These are phyloP conservation scores for Pogonomyrmex barbatus DNA, from an alignment of 1,140 invertebrate species.

Conservation along the genomic window DNA sequence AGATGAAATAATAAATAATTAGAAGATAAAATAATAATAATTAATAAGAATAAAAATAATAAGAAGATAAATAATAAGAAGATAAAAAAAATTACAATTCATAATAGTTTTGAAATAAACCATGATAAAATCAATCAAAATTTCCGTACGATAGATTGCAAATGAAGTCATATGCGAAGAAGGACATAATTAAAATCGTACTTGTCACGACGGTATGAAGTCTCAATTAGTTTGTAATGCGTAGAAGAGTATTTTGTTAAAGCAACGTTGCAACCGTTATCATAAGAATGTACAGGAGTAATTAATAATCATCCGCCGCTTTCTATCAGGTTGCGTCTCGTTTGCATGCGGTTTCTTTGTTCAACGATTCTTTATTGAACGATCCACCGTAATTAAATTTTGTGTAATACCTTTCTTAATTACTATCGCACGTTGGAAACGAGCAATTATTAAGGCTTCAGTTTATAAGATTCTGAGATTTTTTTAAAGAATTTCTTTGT, in stretches of 20 bases:
- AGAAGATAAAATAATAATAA: background rate
- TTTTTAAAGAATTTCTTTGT: background rate
- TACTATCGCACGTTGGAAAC: constrained; percentile 28
- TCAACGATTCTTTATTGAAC: constrained; percentile 51
- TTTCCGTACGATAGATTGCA: background rate
- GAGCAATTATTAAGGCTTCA: constrained; percentile 45
- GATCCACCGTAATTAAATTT: constrained; percentile 53
- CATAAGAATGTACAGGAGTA: constrained; percentile 19
- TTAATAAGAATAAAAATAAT: background rate
- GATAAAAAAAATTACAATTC: background rate
- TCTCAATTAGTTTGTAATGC: background rate
- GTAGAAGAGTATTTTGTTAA: background rate
- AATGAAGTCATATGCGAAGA: background rate
- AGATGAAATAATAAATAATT: background rate
- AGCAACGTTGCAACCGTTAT: background rate
- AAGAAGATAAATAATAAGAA: background rate
- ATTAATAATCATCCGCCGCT: constrained; percentile 52
- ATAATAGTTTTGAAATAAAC: background rate
- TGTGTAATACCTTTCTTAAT: constrained; percentile 45
- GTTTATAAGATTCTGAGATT: constrained; percentile 1
- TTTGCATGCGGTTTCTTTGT: constrained; percentile 38
- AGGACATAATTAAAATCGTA: constrained; percentile 36
- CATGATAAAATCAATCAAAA: background rate
- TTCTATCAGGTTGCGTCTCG: background rate
- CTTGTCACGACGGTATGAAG: constrained; percentile 5